These are phyloP conservation scores for Drosophila kokeensis DNA, from an alignment of 2,888 invertebrate genomes.

Conservation along the genomic window DNA sequence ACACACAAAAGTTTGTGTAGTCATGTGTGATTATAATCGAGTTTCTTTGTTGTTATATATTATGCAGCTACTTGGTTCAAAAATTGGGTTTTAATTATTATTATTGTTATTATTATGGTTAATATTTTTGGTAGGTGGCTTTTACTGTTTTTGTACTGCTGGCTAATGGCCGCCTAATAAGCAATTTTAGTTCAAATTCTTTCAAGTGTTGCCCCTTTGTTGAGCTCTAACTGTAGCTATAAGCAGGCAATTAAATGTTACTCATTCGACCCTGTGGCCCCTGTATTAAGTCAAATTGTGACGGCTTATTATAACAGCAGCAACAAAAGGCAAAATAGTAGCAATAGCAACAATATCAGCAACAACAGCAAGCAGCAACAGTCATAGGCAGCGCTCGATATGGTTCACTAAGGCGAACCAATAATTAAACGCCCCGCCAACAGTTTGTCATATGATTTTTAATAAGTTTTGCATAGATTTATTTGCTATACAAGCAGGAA, in stretches of 20 bases:
- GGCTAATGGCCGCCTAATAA: slow-evolving; percentile 69
- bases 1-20: slow-evolving; percentile 16
- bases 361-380: slow-evolving; percentile 4
- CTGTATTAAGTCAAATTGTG: slow-evolving; percentile 72
- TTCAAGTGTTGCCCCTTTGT: slow-evolving; percentile 55
- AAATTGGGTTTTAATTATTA: slow-evolving; percentile 80
- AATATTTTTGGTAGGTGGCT: slow-evolving; percentile 41
- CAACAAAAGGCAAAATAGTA: slow-evolving; percentile 7
- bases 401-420: slow-evolving; percentile 36
- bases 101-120: slow-evolving; percentile 70
- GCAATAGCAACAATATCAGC: not conserved
- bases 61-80: slow-evolving; percentile 50
- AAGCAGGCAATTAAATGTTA: slow-evolving; percentile 73
- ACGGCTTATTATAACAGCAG: slow-evolving; percentile 62
- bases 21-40: slow-evolving; percentile 71
- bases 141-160: slow-evolving; percentile 30
- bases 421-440: slow-evolving; percentile 67
- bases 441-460: slow-evolving; percentile 73
- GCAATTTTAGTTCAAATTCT: slow-evolving; percentile 74
- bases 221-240: slow-evolving; percentile 34
- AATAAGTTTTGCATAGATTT: slow-evolving; percentile 79
- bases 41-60: slow-evolving; percentile 62
- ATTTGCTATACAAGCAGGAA: slow-evolving; percentile 69
- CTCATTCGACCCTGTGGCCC: slow-evolving; percentile 79
- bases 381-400: slow-evolving; percentile 17